phyloP scores from a whole-genome alignment of 2,113 vertebrate species.

The Misgurnus anguillicaudatus region DNA sequence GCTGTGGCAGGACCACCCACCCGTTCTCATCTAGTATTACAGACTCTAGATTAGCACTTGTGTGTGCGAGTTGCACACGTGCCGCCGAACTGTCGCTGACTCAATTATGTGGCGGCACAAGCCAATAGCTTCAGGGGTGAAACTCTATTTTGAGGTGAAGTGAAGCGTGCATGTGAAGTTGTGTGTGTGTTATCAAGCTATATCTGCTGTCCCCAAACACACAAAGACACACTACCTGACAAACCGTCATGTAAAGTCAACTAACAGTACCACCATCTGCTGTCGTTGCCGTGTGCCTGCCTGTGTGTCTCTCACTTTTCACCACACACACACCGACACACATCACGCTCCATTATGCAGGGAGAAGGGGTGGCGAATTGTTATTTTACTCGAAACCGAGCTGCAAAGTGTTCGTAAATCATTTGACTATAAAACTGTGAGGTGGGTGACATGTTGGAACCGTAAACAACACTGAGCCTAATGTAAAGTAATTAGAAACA shows the following conservation, averaged over 20 bases:
- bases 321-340: slow-evolving; percentile 10
- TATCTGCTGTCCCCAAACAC: slow-evolving; percentile 19
- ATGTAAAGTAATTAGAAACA: no score
- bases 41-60: slow-evolving; percentile 38
- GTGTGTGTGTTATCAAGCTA: slow-evolving; percentile 48
- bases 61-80: slow-evolving; percentile 27
- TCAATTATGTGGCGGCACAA: slow-evolving; percentile 65
- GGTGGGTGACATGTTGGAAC: no score
- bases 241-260: neutral
- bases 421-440: neutral
- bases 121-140: slow-evolving; percentile 65
- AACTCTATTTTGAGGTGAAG: slow-evolving; percentile 64
- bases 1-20: slow-evolving; percentile 64
- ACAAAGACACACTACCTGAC: neutral
- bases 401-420: slow-evolving; percentile 21
- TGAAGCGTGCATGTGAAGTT: slow-evolving; percentile 24
- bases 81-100: slow-evolving; percentile 56
- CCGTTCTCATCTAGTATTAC: slow-evolving; percentile 35
- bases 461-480: no score
- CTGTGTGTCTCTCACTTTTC: neutral
- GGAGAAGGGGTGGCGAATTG: no score
- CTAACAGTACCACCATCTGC: neutral
- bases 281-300: neutral
- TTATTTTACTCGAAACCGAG: neutral
- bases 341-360: neutral